Conservation (phyloP, 1,140 invertebrate genomes). For the Mycetomoellerius zeteki region DNA sequence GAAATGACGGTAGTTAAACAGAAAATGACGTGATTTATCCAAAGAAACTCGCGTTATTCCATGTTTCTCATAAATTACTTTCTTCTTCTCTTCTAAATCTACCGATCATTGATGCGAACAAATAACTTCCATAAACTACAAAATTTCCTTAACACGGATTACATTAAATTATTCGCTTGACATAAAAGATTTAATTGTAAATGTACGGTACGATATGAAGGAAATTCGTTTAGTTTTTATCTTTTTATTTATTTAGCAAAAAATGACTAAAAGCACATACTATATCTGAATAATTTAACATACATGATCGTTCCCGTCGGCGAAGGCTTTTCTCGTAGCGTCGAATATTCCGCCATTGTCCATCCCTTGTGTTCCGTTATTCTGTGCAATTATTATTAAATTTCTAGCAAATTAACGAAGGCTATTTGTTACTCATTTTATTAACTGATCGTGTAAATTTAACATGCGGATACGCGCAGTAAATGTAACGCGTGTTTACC, state of each 20-base stretch:
- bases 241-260: neutral
- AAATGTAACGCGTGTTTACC: slow-evolving; percentile 48
- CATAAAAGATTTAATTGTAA: neutral
- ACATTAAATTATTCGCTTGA: neutral
- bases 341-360: slow-evolving; percentile 2
- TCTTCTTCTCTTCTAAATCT: neutral
- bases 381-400: slow-evolving; percentile 31
- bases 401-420: slow-evolving; percentile 50
- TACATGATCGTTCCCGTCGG: neutral
- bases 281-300: slow-evolving; percentile 31
- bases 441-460: slow-evolving; percentile 50
- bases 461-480: neutral
- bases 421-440: slow-evolving; percentile 59
- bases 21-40: neutral
- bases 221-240: neutral
- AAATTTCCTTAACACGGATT: neutral
- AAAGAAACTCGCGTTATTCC: neutral
- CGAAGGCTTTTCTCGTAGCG: neutral
- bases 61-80: neutral
- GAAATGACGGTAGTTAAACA: slow-evolving; percentile 20
- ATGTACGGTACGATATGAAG: no score
- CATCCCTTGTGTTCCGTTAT: neutral
- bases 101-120: neutral
- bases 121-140: neutral
- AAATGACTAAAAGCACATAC: slow-evolving; percentile 3